These are phyloP conservation scores for Cryptocephalus moraei DNA, from an alignment of 2,888 invertebrate genomes.

Conservation along the genomic window DNA sequence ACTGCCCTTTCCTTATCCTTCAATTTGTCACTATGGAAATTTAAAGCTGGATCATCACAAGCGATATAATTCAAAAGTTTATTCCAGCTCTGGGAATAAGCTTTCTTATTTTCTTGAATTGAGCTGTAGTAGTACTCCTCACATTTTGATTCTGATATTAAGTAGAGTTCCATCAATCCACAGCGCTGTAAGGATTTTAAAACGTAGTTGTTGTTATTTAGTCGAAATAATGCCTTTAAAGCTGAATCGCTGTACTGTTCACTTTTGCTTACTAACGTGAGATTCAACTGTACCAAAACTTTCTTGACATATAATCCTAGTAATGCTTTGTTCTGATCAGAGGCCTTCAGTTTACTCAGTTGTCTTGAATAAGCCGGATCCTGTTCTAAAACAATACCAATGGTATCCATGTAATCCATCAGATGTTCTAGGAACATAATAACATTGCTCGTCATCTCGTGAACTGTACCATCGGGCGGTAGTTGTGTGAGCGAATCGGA, in stretches of 20 bases:
- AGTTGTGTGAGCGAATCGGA: constrained; percentile 68
- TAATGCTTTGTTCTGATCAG: constrained; percentile 52
- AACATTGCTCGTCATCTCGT: constrained; percentile 90
- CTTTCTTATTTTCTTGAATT: constrained; percentile 71
- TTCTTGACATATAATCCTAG: constrained; percentile 78
- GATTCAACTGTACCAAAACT: constrained; percentile 80
- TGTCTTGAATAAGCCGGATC: constrained; percentile 48
- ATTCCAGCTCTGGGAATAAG: constrained; percentile 71
- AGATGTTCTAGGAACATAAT: constrained; percentile 86
- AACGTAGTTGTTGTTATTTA: constrained; percentile 93
- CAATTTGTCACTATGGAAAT: constrained; percentile 53
- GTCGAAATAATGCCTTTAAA: constrained; percentile 77
- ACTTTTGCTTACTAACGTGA: constrained; percentile 82
- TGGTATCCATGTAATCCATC: constrained; percentile 65
- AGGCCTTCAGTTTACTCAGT: constrained; percentile 41
- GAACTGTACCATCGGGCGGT: constrained; percentile 96
- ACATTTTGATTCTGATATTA: constrained; percentile 74
- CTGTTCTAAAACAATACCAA: constrained; percentile 55
- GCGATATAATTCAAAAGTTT: constrained; percentile 67
- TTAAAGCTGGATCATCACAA: constrained; percentile 55
- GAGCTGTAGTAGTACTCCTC: constrained; percentile 79
- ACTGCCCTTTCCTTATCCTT: constrained; percentile 78
- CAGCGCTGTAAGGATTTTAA: constrained; percentile 84
- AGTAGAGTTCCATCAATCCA: constrained; percentile 70
- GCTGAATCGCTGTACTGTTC: constrained; percentile 83